A percentile compares a stretch with the other conserved stretches of the same genome.
phyloP scores from a whole-genome alignment of 1,140 invertebrate species.

The Macrobrachium nipponense region DNA sequence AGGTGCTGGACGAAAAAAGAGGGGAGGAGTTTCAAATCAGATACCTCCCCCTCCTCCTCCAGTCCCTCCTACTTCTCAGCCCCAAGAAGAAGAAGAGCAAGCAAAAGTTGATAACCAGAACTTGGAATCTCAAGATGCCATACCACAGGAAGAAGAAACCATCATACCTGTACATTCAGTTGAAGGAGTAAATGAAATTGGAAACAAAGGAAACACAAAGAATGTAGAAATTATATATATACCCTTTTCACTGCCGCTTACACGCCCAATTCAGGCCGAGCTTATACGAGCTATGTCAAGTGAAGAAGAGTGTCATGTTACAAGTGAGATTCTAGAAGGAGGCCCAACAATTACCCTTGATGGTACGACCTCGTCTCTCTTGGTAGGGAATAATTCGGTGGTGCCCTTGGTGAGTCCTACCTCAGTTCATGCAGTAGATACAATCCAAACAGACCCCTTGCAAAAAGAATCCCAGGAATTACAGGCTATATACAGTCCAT shows the following conservation, averaged over 20 bases:
- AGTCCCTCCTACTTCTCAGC: not conserved
- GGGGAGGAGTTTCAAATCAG: conserved; percentile 7
- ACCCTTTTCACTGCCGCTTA: conserved; percentile 39
- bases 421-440: conserved; percentile 15
- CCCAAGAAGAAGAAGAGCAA: not conserved
- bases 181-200: conserved; percentile 4
- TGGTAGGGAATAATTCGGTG: conserved; percentile 36
- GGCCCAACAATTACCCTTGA: conserved; percentile 49
- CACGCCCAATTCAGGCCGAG: conserved; percentile 49
- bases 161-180: conserved; percentile 24
- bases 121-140: not conserved
- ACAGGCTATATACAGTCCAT: conserved; percentile 31
- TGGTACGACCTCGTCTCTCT: conserved; percentile 35
- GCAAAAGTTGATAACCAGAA: not conserved
- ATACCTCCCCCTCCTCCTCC: not conserved
- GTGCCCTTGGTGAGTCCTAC: conserved; percentile 34
- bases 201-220: conserved; percentile 36
- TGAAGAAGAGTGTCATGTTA: conserved; percentile 22
- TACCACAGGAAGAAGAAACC: conserved; percentile 6
- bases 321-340: conserved; percentile 40
- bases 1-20: conserved; percentile 22
- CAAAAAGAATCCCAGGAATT: conserved; percentile 26
- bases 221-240: conserved; percentile 56
- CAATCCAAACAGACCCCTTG: not conserved
- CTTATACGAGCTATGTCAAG: conserved; percentile 41